Evolutionary conservation across 2,888 invertebrate genomes (phyloP).

Genomic region (Cryptocephalus primarius): DNA sequence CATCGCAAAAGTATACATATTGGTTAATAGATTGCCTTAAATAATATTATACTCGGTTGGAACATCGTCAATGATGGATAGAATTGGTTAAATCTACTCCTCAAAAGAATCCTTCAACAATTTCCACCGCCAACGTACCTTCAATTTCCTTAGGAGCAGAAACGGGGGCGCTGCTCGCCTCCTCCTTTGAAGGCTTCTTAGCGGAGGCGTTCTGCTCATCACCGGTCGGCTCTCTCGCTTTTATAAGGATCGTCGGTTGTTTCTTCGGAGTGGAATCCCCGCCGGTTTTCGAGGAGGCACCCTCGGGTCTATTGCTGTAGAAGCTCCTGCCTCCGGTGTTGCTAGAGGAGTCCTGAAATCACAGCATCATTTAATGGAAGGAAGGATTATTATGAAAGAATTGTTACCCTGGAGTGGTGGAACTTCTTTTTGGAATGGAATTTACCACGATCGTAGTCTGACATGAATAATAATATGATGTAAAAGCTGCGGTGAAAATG

Average conservation of each 20-base stretch:
- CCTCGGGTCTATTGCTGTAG: conserved; percentile 17
- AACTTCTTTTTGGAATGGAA: conserved; percentile 42
- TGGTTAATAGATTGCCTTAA: too few species aligned
- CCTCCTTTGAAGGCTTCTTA: conserved; percentile 36
- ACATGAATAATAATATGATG: conserved; percentile 17
- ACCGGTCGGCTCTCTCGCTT: conserved; percentile 52
- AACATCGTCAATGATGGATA: too few species aligned
- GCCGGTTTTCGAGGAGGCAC: conserved; percentile 5
- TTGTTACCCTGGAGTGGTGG: conserved; percentile 14
- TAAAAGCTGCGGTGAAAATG: neutral
- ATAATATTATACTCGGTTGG: too few species aligned
- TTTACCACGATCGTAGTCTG: conserved; percentile 30
- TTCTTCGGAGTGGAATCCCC: conserved; percentile 19
- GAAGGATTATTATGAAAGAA: neutral
- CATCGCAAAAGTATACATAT: too few species aligned
- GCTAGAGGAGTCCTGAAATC: conserved; percentile 7
- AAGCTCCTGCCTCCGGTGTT: conserved; percentile 19
- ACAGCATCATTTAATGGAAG: neutral
- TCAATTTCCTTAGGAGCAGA: conserved; percentile 43
- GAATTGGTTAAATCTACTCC: too few species aligned
- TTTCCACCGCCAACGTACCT: conserved; percentile 30
- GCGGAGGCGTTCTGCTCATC: conserved; percentile 50
- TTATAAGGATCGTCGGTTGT: conserved; percentile 58
- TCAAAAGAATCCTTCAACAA: too few species aligned
- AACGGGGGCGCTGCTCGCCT: conserved; percentile 20